Percentiles rank a stretch among this genome's conserved stretches.
phyloP scores from a whole-genome alignment of 2,888 invertebrate species.

The Pristionchus maxplancki region DNA sequence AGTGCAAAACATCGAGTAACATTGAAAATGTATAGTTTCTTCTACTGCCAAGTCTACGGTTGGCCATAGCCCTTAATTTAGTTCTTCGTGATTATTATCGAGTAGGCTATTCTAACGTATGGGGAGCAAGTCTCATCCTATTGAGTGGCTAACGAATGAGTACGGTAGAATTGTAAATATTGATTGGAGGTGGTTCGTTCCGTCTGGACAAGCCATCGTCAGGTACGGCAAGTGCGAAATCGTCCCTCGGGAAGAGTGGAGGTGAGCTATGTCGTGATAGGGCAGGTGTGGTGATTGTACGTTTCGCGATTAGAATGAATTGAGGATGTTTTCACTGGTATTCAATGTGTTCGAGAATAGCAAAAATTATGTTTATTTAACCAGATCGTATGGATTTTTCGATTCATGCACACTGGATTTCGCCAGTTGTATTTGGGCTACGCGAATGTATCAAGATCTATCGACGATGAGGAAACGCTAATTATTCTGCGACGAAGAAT shows the following conservation, averaged over 20 bases:
- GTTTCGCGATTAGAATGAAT: not conserved
- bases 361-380: too few species aligned
- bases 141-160: not conserved
- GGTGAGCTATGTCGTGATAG: not conserved
- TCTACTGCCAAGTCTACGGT: slow-evolving; percentile 11
- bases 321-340: too few species aligned
- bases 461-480: not conserved
- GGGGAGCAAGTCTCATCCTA: not conserved
- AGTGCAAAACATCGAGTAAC: not conserved
- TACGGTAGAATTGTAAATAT: not conserved
- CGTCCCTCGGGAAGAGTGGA: slow-evolving; percentile 20
- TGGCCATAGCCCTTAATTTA: not conserved
- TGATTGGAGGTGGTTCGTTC: slow-evolving; percentile 6
- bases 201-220: slow-evolving; percentile 21
- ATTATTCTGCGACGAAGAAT: too few species aligned
- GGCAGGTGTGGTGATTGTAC: not conserved
- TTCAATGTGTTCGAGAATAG: too few species aligned
- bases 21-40: not conserved
- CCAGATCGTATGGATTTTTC: too few species aligned
- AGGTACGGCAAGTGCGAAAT: slow-evolving; percentile 37
- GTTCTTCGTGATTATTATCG: too few species aligned
- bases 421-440: too few species aligned
- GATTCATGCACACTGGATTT: too few species aligned
- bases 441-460: not conserved
- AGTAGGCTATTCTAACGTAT: not conserved